Conservation (phyloP, 2,797 vertebrate genomes). For the Champsocephalus gunnari region DNA sequence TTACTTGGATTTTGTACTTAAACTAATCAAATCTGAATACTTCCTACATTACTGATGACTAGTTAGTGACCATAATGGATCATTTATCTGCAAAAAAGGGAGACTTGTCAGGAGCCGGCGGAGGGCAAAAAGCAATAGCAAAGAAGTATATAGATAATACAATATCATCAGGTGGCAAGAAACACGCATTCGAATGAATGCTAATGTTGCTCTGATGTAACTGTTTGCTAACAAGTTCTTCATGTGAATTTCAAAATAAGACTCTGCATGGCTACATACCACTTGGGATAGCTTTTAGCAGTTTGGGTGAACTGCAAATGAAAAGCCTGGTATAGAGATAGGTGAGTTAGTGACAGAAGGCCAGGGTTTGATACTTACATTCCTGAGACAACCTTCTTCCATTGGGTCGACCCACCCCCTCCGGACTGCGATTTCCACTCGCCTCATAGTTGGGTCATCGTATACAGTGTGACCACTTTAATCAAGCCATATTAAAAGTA, state of each 20-base stretch:
- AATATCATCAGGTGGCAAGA: slow-evolving; percentile 1
- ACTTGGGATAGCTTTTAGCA: neutral
- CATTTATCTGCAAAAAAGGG: slow-evolving; percentile 1
- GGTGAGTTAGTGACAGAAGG: slow-evolving; percentile 7
- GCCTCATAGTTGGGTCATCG: slow-evolving; percentile 26
- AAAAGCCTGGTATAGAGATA: neutral
- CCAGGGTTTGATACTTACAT: slow-evolving; percentile 17
- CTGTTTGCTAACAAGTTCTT: slow-evolving; percentile 2
- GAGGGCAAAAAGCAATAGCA: neutral
- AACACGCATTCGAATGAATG: neutral
- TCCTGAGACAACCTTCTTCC: slow-evolving; percentile 36
- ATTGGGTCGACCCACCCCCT: slow-evolving; percentile 28
- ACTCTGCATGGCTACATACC: slow-evolving; percentile 11
- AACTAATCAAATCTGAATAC: too few relatives aligned
- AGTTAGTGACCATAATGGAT: neutral
- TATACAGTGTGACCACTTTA: slow-evolving; percentile 83
- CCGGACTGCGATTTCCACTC: slow-evolving; percentile 26
- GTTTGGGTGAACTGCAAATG: slow-evolving; percentile 22
- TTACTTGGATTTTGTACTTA: too few relatives aligned
- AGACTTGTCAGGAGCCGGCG: neutral
- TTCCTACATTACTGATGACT: too few relatives aligned
- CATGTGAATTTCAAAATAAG: neutral
- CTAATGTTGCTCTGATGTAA: neutral
- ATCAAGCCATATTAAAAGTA: slow-evolving; percentile 90
- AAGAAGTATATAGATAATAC: too few relatives aligned